phyloP scores from a whole-genome alignment of 2,888 invertebrate genomes.

The Hedya salicella region DNA sequence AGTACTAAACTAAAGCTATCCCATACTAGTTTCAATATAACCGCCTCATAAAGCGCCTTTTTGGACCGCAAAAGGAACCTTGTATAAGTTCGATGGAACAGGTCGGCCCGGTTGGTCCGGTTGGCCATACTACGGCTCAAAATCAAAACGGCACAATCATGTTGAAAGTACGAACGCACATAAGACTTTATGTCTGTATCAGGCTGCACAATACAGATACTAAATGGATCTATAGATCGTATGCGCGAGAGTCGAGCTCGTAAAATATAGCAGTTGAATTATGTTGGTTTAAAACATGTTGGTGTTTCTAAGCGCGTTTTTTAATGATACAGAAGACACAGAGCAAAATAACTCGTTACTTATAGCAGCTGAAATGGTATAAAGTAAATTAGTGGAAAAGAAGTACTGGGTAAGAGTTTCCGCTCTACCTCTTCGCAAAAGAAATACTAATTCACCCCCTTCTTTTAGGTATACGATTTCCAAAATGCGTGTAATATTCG shows the following conservation, averaged over 20 bases:
- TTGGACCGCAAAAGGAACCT: conserved; percentile 1
- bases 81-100: conserved; percentile 37
- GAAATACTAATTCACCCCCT: too few relatives aligned
- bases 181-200: not conserved
- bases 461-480: too few relatives aligned
- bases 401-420: too few relatives aligned
- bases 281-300: conserved; percentile 26
- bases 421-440: too few relatives aligned
- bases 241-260: conserved; percentile 21
- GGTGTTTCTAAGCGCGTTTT: not conserved
- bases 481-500: too few relatives aligned
- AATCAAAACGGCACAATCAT: not conserved
- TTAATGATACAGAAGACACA: not conserved
- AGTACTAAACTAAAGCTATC: not conserved
- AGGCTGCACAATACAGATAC: conserved; percentile 37
- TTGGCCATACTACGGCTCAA: not conserved
- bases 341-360: not conserved
- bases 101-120: conserved; percentile 35
- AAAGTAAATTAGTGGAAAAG: too few relatives aligned
- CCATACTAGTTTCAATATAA: not conserved
- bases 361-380: too few relatives aligned
- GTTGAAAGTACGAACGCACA: not conserved
- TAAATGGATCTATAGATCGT: conserved; percentile 40
- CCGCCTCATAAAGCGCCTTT: not conserved
- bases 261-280: conserved; percentile 32